phyloP scores from a whole-genome alignment of 2,888 invertebrate genomes.

The Acronicta psi region DNA sequence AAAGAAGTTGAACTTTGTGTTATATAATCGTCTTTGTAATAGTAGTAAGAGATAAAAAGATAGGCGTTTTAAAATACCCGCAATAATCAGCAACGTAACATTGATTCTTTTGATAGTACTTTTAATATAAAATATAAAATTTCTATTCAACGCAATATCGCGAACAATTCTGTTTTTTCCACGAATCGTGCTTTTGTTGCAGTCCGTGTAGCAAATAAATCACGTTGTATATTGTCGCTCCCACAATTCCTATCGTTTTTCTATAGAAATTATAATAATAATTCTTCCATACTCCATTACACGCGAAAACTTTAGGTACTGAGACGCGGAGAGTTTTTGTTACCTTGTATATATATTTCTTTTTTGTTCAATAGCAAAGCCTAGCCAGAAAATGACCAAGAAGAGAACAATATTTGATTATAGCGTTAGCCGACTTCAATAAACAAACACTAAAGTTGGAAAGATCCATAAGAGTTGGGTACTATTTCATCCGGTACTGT shows the following conservation, averaged over 20 bases:
- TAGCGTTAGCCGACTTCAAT: constrained; percentile 30
- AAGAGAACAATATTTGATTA: constrained; percentile 33
- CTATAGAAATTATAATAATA: constrained; percentile 75
- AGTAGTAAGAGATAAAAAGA: too few species aligned
- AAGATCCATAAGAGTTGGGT: constrained; percentile 17
- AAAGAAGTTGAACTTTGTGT: too few species aligned
- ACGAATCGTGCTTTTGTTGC: constrained; percentile 50
- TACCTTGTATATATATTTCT: constrained; percentile 42
- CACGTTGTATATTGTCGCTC: constrained; percentile 55
- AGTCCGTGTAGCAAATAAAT: constrained; percentile 60
- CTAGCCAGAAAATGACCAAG: constrained; percentile 34
- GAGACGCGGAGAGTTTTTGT: constrained; percentile 39
- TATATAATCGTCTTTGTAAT: too few species aligned
- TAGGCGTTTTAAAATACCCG: too few species aligned
- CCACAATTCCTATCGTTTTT: constrained; percentile 66
- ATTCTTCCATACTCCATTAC: constrained; percentile 77
- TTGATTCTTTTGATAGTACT: too few species aligned
- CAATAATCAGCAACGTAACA: too few species aligned
- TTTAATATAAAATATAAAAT: background rate
- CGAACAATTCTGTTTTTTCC: constrained; percentile 17
- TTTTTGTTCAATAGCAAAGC: constrained; percentile 31
- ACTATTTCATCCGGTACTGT: constrained; percentile 30
- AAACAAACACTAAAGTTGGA: constrained; percentile 47
- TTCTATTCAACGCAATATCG: constrained; percentile 5
- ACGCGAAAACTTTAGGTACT: constrained; percentile 65